Base-by-base conservation (phyloP, 2,888 invertebrate species). In the Melitaea athalia region DNA sequence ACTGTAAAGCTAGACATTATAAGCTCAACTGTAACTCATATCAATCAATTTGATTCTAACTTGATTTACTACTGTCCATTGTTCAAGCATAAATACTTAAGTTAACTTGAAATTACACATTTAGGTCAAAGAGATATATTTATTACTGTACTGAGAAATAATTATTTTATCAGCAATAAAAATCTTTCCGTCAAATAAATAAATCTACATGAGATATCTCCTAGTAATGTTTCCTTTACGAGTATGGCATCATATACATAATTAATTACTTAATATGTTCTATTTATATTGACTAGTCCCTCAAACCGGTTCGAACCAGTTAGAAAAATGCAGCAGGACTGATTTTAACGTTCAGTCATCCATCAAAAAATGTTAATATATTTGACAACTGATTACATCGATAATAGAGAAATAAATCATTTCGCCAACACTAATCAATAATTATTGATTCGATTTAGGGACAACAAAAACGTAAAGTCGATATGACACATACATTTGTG, bases 331-430 rank as follows among this genome's bases (percentile, higher is more conserved):
- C 61, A 38, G 47, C 55, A 55, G 38, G 61, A 49, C 52, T 45
- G 53, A 67, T 67, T 67, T 57, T 67, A 55, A 59, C 61, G 47
- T 38, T 8, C 5, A 50, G 17, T 47, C 33, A 50, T 42, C 52
- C 53, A 17, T 15, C 17, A 3, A 4, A 15, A 15, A 12, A n/a
- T 17, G 17, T 17, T 15, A 55, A 55, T 55, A 33, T 14, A 33
- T 55, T 55, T 31, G 52, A 52, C 52, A 52, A 5, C 10, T 12
- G 12, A 0, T 12, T 52, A n/a, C n/a, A n/a, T 17, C 5, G 11
- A 15, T 69, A 63, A 67, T 64, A 61, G 43, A 70, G 62, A 63
- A 43, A 70, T 68, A 68, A 65, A 70, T 70, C 38, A 50, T 52
- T 59, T 67, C 63, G 31, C 15, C 33, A 24, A 11, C 3, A 50